These are phyloP conservation scores for Pterostichus madidus DNA, from an alignment of 2,888 invertebrate genomes.

Conservation along the genomic window DNA sequence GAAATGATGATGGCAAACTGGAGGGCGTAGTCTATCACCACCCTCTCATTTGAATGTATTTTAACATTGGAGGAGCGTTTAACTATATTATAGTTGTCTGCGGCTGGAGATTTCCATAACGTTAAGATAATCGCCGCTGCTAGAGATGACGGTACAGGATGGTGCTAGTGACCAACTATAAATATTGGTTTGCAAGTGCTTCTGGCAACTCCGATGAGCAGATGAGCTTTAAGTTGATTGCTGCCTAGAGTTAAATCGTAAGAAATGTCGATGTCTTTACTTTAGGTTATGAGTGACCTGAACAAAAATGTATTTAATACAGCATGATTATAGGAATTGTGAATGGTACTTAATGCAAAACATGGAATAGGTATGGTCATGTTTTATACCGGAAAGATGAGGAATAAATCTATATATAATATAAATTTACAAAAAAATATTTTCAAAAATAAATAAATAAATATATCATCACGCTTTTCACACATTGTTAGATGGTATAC, in stretches of 20 bases:
- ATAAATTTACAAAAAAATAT: no score
- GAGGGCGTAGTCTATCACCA: conserved; percentile 34
- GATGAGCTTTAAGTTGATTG: background rate
- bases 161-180: conserved; percentile 27
- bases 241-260: background rate
- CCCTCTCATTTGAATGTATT: conserved; percentile 73
- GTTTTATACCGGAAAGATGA: no score
- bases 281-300: background rate
- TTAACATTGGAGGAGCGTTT: conserved; percentile 76
- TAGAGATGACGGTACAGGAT: conserved; percentile 28
- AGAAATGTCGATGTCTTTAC: background rate
- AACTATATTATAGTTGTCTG: conserved; percentile 75
- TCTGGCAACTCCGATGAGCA: conserved; percentile 26
- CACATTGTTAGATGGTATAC: no score
- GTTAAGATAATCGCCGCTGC: conserved; percentile 21
- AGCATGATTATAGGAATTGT: background rate
- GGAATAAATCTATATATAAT: no score
- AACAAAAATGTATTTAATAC: background rate
- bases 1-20: conserved; percentile 26
- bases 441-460: no score
- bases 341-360: no score
- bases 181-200: conserved; percentile 48
- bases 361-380: no score
- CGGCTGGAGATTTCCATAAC: conserved; percentile 74
- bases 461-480: no score